Conservation (phyloP, 2,797 vertebrate species). For the Podargus strigoides region DNA sequence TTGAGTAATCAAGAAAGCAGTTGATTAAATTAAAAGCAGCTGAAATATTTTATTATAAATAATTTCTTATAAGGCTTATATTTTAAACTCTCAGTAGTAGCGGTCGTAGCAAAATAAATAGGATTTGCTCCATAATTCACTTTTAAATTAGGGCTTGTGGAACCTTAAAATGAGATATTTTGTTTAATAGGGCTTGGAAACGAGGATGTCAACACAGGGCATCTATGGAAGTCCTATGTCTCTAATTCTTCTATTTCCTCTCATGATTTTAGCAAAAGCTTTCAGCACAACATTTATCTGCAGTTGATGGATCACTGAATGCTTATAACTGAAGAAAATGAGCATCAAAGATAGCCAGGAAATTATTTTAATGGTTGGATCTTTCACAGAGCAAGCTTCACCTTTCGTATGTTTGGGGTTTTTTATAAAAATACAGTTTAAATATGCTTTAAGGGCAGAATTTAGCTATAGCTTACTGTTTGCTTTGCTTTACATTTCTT, state of each 20-base stretch:
- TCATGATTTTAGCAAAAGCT: constrained; percentile 11
- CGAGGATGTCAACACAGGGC: not conserved
- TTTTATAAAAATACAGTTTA: not conserved
- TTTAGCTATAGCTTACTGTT: not conserved
- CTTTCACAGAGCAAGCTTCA: not conserved
- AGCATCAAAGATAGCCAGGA: constrained; percentile 8
- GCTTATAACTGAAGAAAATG: not conserved
- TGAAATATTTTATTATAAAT: constrained; percentile 43
- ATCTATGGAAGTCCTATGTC: not conserved
- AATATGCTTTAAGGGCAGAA: not conserved
- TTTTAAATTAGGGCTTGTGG: constrained; percentile 21
- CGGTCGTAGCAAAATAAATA: constrained; percentile 44
- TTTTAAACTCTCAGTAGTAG: constrained; percentile 32
- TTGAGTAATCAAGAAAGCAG: not conserved
- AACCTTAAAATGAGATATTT: constrained; percentile 36
- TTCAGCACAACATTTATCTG: not conserved
- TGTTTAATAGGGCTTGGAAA: constrained; percentile 35
- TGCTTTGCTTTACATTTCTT: constrained; percentile 19
- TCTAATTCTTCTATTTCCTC: constrained; percentile 18
- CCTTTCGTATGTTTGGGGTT: not conserved
- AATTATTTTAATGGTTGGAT: constrained; percentile 39
- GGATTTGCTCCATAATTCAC: constrained; percentile 59
- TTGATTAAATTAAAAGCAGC: constrained; percentile 48
- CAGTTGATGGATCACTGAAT: constrained; percentile 10
- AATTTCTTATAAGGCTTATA: constrained; percentile 41